Conservation (phyloP, 2,888 invertebrate genomes). For the Tridacna gigas region DNA sequence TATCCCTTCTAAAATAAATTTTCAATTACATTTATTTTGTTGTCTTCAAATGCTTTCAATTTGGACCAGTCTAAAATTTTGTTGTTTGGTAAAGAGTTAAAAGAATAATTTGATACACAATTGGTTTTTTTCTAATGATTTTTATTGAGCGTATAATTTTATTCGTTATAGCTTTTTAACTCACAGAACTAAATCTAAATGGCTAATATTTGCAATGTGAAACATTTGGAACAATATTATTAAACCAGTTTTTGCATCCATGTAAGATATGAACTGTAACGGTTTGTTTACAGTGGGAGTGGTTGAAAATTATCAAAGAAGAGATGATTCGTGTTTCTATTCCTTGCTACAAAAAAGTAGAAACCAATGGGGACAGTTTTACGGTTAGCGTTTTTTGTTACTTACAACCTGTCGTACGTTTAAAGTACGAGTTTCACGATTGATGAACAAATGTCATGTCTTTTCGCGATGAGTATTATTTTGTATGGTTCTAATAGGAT, state of each 20-base stretch:
- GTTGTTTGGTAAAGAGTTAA: too few relatives aligned
- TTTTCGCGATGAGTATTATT: slow-evolving; percentile 18
- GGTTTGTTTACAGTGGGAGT: not conserved
- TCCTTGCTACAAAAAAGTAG: slow-evolving; percentile 76
- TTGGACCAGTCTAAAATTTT: too few relatives aligned
- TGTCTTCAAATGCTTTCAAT: too few relatives aligned
- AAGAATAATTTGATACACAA: too few relatives aligned
- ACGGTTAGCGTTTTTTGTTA: slow-evolving; percentile 66
- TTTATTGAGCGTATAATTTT: too few relatives aligned
- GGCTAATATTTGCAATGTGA: not conserved
- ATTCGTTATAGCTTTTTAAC: too few relatives aligned
- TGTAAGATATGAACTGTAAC: too few relatives aligned
- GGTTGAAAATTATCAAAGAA: not conserved
- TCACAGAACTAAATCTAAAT: too few relatives aligned
- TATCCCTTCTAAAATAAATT: too few relatives aligned
- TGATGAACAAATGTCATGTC: not conserved
- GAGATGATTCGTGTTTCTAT: slow-evolving; percentile 73
- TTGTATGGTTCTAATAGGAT: not conserved
- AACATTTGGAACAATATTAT: not conserved
- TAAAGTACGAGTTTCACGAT: not conserved
- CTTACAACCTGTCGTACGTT: too few relatives aligned
- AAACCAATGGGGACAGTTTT: slow-evolving; percentile 71
- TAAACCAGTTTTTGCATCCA: not conserved
- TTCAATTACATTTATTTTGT: too few relatives aligned
- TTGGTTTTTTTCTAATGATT: too few relatives aligned